Conservation (phyloP, 2,113 vertebrate species). For the Podocnemis expansa region DNA sequence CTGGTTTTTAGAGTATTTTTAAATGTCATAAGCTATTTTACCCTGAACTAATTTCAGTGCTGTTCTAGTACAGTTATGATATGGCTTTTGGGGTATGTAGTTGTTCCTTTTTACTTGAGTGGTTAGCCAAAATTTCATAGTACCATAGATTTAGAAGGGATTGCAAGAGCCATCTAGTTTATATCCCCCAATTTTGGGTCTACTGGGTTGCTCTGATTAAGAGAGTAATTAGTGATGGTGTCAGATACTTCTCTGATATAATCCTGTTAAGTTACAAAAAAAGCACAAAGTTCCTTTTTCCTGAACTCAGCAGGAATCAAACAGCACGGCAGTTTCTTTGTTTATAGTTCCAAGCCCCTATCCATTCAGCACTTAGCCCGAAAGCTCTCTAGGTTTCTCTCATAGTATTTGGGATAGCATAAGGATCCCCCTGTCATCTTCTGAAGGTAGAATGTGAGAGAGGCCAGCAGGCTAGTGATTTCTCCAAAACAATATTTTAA, state of each 20-base stretch:
- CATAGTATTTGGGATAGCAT: background rate
- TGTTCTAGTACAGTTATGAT: background rate
- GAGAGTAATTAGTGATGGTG: background rate
- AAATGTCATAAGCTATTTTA: slow-evolving; percentile 2
- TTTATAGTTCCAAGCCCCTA: background rate
- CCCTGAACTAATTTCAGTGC: background rate
- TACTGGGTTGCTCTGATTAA: background rate
- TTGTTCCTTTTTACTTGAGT: background rate
- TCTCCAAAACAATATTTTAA: background rate
- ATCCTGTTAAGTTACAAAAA: background rate
- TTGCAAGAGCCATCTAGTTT: background rate
- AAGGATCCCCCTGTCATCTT: background rate
- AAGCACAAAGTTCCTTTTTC: background rate
- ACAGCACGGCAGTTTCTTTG: background rate
- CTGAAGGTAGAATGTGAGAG: background rate
- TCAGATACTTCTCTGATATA: background rate
- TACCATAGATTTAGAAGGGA: background rate
- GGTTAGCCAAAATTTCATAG: background rate
- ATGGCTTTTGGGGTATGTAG: background rate
- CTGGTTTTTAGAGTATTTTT: background rate
- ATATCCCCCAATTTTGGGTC: background rate
- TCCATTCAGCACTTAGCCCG: background rate
- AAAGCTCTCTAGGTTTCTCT: background rate
- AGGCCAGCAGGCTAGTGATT: background rate
- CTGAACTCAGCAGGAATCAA: background rate